phyloP scores from a whole-genome alignment of 2,888 invertebrate genomes.

The Serrognathus titanus region DNA sequence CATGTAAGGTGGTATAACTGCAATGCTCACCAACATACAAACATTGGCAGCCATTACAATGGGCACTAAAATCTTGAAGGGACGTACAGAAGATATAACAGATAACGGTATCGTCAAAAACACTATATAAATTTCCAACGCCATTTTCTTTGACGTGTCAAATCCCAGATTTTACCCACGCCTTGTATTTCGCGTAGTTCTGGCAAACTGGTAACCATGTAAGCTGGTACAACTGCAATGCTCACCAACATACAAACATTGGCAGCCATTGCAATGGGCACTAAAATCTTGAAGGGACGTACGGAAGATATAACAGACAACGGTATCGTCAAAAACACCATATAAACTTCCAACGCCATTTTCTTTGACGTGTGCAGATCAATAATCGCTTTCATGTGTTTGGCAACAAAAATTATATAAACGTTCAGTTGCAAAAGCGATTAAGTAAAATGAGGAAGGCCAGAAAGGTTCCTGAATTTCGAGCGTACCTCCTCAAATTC shows the following conservation, averaged over 20 bases:
- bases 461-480: conserved; percentile 3
- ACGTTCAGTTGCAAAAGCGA: neutral
- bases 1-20: neutral
- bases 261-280: conserved; percentile 5
- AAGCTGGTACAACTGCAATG: neutral
- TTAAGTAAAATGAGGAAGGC: conserved; percentile 5
- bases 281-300: conserved; percentile 1
- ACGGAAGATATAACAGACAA: conserved; percentile 2
- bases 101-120: neutral
- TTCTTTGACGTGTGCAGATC: neutral
- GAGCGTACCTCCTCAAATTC: neutral
- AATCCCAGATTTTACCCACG: neutral
- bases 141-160: no score
- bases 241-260: conserved; percentile 4
- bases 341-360: neutral
- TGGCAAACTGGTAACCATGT: neutral
- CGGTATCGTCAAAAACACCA: neutral
- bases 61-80: conserved; percentile 1
- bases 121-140: neutral
- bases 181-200: neutral
- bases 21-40: neutral
- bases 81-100: neutral
- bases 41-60: conserved; percentile 7
- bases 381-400: neutral
- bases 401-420: conserved; percentile 5